Conservation (phyloP, 2,888 invertebrate species). For the Eumerus sabulonum region DNA sequence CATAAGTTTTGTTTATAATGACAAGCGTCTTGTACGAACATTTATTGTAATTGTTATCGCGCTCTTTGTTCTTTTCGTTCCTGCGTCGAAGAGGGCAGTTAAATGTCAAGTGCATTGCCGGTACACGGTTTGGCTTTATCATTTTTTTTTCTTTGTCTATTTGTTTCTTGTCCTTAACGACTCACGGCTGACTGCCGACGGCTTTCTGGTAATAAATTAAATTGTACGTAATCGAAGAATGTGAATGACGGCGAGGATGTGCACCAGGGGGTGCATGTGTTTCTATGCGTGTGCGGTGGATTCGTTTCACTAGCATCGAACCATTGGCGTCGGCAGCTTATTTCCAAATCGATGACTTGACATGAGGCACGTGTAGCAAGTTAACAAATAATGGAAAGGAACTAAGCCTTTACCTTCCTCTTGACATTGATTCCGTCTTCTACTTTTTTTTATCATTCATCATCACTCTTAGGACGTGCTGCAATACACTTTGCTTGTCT, state of each 20-base stretch:
- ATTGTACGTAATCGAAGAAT: conserved; percentile 32
- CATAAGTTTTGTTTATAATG: conserved; percentile 51
- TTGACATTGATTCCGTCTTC: conserved; percentile 12
- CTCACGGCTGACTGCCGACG: conserved; percentile 31
- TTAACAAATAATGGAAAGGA: conserved; percentile 18
- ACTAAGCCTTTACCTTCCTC: conserved; percentile 57
- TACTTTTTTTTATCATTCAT: conserved; percentile 6
- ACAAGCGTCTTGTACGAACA: conserved; percentile 51
- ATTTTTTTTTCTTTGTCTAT: too few species aligned
- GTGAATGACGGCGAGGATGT: neutral
- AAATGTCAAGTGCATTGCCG: conserved; percentile 46
- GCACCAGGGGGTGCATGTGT: neutral
- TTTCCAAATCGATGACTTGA: conserved; percentile 62
- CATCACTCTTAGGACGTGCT: conserved; percentile 17
- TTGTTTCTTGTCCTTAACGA: conserved; percentile 19
- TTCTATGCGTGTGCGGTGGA: conserved; percentile 1
- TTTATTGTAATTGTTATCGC: conserved; percentile 65
- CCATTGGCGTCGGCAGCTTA: conserved; percentile 15
- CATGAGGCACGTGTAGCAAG: conserved; percentile 62
- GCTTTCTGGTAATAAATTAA: conserved; percentile 55
- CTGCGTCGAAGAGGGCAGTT: conserved; percentile 37
- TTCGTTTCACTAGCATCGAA: conserved; percentile 15
- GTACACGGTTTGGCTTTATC: conserved; percentile 8
- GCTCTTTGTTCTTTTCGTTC: conserved; percentile 18
- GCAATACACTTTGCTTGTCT: conserved; percentile 16